Conservation (phyloP, 2,113 vertebrate genomes). For the Daubentonia madagascariensis region DNA sequence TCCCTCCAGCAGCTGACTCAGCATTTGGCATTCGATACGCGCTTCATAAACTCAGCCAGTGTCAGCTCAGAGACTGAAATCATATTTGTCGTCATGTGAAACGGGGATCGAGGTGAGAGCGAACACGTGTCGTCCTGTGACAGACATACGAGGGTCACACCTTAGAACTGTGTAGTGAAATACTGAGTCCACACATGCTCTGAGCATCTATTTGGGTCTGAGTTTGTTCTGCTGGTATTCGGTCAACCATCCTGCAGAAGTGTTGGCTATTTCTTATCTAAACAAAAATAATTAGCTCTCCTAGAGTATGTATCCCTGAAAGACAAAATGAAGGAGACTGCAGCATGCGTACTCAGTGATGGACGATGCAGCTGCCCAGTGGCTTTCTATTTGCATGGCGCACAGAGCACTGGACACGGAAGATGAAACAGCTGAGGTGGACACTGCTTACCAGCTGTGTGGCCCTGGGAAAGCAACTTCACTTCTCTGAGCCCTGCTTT, state of each 20-base stretch:
- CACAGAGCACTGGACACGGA: background rate
- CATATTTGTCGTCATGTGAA: background rate
- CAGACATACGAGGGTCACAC: background rate
- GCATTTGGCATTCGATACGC: background rate
- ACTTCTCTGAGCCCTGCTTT: background rate
- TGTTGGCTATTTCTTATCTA: background rate
- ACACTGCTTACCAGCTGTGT: background rate
- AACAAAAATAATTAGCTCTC: background rate
- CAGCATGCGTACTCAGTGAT: background rate
- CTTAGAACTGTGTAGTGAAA: background rate
- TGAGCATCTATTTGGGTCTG: background rate
- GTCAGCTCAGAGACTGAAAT: background rate
- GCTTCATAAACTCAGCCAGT: background rate
- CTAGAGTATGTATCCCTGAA: background rate
- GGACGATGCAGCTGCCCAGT: no score
- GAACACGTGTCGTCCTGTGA: background rate
- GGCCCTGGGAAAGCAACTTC: background rate
- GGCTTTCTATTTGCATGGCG: background rate
- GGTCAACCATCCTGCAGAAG: background rate
- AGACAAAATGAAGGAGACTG: background rate
- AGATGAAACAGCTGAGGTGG: background rate
- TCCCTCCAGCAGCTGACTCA: background rate
- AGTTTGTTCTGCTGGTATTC: background rate
- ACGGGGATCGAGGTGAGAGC: background rate
- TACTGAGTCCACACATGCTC: background rate